Conservation (phyloP, 2,888 invertebrate genomes). For the Seladonia tumulorum region DNA sequence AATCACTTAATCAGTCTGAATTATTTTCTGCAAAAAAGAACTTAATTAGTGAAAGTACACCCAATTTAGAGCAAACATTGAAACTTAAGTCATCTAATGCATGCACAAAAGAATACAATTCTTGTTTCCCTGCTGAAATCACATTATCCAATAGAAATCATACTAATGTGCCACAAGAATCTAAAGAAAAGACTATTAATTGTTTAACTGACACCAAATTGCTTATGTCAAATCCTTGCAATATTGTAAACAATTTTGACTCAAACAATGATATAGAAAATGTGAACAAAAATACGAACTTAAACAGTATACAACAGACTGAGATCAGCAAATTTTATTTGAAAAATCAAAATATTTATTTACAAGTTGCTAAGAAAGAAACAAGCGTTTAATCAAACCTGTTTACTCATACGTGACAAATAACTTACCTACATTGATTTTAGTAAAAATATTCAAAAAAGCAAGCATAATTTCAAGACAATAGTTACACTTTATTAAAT, state of each 20-base stretch:
- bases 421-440: slow-evolving; percentile 44
- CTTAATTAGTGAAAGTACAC: slow-evolving; percentile 69
- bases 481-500: slow-evolving; percentile 26
- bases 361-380: slow-evolving; percentile 79
- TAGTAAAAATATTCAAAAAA: slow-evolving; percentile 33
- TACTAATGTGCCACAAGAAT: slow-evolving; percentile 46
- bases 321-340: slow-evolving; percentile 64
- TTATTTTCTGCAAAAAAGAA: slow-evolving; percentile 71
- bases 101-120: slow-evolving; percentile 61
- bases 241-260: slow-evolving; percentile 58
- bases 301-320: slow-evolving; percentile 47
- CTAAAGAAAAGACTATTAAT: slow-evolving; percentile 68
- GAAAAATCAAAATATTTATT: slow-evolving; percentile 65
- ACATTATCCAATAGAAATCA: slow-evolving; percentile 47
- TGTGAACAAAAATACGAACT: slow-evolving; percentile 52
- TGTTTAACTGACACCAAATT: slow-evolving; percentile 72
- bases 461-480: slow-evolving; percentile 23
- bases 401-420: slow-evolving; percentile 29
- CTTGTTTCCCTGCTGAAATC: slow-evolving; percentile 56
- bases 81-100: slow-evolving; percentile 51
- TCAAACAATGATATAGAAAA: slow-evolving; percentile 54
- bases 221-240: slow-evolving; percentile 64
- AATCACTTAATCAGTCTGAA: slow-evolving; percentile 68
- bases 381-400: slow-evolving; percentile 79
- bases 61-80: slow-evolving; percentile 48